Evolutionary conservation across 1,140 invertebrate genomes (phyloP).

Genomic region (Coptotermes formosanus): DNA sequence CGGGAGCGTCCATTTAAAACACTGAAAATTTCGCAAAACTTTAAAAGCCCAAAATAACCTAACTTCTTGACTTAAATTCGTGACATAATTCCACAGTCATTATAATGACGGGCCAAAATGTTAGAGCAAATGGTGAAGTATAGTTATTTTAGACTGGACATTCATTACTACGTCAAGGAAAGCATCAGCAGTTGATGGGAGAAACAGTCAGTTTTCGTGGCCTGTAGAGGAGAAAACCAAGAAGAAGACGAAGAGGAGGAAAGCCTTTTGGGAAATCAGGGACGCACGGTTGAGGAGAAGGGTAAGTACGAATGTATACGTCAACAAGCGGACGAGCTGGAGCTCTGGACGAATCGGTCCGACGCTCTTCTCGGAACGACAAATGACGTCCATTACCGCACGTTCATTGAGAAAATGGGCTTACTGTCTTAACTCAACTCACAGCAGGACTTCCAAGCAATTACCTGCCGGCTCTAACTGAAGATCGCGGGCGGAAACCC

Average conservation of each 20-base stretch:
- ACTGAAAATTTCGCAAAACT: too few species aligned
- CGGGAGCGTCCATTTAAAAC: too few species aligned
- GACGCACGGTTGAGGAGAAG: not conserved
- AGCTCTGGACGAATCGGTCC: not conserved
- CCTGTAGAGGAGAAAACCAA: not conserved
- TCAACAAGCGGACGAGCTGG: not conserved
- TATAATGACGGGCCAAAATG: too few species aligned
- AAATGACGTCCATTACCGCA: not conserved
- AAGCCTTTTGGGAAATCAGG: constrained; percentile 8
- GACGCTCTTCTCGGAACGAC: not conserved
- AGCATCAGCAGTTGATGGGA: not conserved
- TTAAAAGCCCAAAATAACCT: too few species aligned
- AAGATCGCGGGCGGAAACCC: too few species aligned
- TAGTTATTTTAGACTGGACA: too few species aligned
- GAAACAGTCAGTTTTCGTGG: not conserved
- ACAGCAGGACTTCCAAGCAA: not conserved
- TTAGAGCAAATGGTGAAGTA: too few species aligned
- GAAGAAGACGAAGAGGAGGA: not conserved
- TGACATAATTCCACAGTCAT: too few species aligned
- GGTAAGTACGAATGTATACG: constrained; percentile 1
- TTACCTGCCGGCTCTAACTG: not conserved
- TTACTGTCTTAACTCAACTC: not conserved
- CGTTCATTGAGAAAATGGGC: too few species aligned
- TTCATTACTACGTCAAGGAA: too few species aligned
- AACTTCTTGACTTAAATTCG: too few species aligned